Conservation (phyloP, 2,888 invertebrate genomes). For the Cheilosia impressa region DNA sequence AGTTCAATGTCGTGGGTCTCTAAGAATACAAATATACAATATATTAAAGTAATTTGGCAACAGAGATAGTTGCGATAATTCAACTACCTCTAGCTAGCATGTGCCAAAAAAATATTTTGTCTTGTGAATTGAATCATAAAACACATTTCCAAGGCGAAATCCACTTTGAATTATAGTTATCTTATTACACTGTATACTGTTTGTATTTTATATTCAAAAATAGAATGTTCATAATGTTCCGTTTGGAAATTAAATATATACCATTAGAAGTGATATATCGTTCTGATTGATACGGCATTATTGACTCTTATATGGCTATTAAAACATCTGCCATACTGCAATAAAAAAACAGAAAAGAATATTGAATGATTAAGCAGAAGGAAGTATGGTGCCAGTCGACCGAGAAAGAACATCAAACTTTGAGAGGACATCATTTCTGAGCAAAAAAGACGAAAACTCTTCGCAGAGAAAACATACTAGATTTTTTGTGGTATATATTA, state of each 20-base stretch:
- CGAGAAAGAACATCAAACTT: no score
- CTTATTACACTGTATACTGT: neutral
- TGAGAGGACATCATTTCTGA: no score
- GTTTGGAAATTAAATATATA: neutral
- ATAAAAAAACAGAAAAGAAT: neutral
- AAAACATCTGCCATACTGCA: neutral
- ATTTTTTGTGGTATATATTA: no score
- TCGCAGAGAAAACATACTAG: no score
- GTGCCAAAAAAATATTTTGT: conserved; percentile 3
- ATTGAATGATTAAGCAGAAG: no score
- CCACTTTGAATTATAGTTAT: neutral
- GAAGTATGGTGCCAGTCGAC: no score
- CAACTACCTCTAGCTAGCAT: neutral
- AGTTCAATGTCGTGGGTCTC: neutral
- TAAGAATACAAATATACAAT: neutral
- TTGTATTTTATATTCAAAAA: neutral
- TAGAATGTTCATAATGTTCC: neutral
- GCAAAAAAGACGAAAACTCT: no score
- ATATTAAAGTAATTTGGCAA: neutral
- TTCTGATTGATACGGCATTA: neutral
- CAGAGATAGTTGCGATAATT: neutral
- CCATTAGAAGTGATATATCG: neutral
- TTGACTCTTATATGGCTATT: neutral
- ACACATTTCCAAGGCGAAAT: neutral
- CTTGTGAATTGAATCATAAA: conserved; percentile 2